These are phyloP conservation scores for Hypsibius dujardini DNA, from an alignment of 1,140 invertebrate species.

Conservation along the genomic window DNA sequence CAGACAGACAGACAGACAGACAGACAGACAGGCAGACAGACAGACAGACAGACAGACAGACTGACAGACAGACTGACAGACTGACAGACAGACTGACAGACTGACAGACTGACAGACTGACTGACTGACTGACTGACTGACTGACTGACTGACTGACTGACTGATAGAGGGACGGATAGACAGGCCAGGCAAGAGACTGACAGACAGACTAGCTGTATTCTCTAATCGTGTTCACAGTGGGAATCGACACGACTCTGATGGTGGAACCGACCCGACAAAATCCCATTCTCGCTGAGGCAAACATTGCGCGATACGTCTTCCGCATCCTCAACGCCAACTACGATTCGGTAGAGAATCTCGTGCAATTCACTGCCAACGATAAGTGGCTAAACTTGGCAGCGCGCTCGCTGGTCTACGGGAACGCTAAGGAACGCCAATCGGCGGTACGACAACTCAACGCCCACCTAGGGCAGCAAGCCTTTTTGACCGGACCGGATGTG, in stretches of 20 bases:
- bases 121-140: too few relatives aligned
- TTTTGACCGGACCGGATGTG: neutral
- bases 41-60: too few relatives aligned
- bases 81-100: too few relatives aligned
- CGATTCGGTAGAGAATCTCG: neutral
- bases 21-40: too few relatives aligned
- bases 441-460: neutral
- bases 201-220: too few relatives aligned
- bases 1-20: too few relatives aligned
- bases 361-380: neutral
- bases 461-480: neutral
- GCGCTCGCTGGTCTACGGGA: neutral
- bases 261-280: neutral
- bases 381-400: neutral
- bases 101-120: too few relatives aligned
- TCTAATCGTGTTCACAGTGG: too few relatives aligned
- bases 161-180: too few relatives aligned
- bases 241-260: neutral
- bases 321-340: neutral
- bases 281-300: neutral
- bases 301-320: neutral
- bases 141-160: too few relatives aligned
- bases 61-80: too few relatives aligned
- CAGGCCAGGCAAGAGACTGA: too few relatives aligned
- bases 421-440: conserved; percentile 4